Evolutionary conservation across 2,888 invertebrate genomes (phyloP), one percentile per base, ranked within the genome.

Genomic region (Euzetes globulus): DNA sequence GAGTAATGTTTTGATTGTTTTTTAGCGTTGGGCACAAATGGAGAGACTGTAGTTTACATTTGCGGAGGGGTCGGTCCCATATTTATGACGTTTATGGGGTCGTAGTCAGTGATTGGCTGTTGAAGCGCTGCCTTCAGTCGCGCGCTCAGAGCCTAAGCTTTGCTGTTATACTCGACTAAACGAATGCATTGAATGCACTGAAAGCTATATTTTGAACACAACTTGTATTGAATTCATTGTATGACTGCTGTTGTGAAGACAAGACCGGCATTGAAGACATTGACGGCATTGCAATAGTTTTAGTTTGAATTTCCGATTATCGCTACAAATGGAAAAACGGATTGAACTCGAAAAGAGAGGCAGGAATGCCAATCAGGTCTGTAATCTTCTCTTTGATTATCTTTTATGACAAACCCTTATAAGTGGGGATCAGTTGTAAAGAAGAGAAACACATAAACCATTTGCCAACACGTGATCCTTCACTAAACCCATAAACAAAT

Each of bases 291-390:
- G 58, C 58, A 25, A 22, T 22, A 58, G 6, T 58, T 25, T 58
- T 58, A 19, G 1, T 25, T 58, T 58, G 58, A 58, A 25, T 58
- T 25, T 58, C 19, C 58, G 58, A 6, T 58, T 25, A 19, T 25
- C 15, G 19, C 5, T 19, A 27, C 2, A 13, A 19, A 95, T 95
- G 94, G 94, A 94, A 87, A 94, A 94, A 85, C 90, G 96, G 85
- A 90, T 97, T 87, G 91, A 91, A 83, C 87, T 95, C 83, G 97
- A 97, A 86, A 90, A 91, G 86, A 88, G 95, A 83, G 95, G 94
- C 84, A 89, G 90, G 84, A 89, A 88, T 84, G 90, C 94, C 81
- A 88, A 88, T 83, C 90, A 94, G 88, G 96, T 96, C 88, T 55
- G 55, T 47, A 3, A 37, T 74, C 33, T 6, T 15, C 33, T 19